phyloP scores from a whole-genome alignment of 53 echinoderm and acorn worm species.

The Arbacia lixula region DNA sequence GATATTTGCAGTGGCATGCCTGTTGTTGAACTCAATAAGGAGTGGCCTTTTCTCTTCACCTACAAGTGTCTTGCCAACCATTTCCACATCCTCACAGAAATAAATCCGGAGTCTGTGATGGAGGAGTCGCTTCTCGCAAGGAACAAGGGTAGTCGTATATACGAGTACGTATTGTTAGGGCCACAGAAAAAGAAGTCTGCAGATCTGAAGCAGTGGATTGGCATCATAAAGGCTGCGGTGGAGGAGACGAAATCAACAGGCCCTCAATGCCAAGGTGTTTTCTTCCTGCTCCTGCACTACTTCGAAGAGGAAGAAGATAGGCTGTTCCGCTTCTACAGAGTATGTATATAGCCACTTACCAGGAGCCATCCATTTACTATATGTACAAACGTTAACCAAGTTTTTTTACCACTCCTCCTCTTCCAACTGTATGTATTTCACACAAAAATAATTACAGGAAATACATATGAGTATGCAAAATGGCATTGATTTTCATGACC shows the following conservation, averaged over 20 bases:
- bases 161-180: slow-evolving; percentile 57
- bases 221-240: slow-evolving; percentile 61
- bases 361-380: neutral
- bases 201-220: slow-evolving; percentile 59
- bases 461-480: slow-evolving; percentile 15
- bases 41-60: slow-evolving; percentile 65
- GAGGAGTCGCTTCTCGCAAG: slow-evolving; percentile 58
- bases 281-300: slow-evolving; percentile 60
- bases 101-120: slow-evolving; percentile 49
- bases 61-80: slow-evolving; percentile 59
- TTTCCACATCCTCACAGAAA: slow-evolving; percentile 58
- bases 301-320: slow-evolving; percentile 60
- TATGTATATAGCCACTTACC: slow-evolving; percentile 33
- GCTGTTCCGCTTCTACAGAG: slow-evolving; percentile 61
- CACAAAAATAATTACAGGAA: slow-evolving; percentile 41
- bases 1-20: slow-evolving; percentile 63
- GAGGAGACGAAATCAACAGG: slow-evolving; percentile 58
- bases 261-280: slow-evolving; percentile 59
- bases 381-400: neutral
- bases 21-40: slow-evolving; percentile 60
- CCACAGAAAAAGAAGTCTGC: slow-evolving; percentile 43
- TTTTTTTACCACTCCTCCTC: neutral
- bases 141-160: slow-evolving; percentile 58
- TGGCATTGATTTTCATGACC: neutral
- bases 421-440: slow-evolving; percentile 21